Percentiles rank a stretch among this genome's conserved stretches.
Conservation (phyloP, 2,797 vertebrate genomes). For the Tragopan temminckii region DNA sequence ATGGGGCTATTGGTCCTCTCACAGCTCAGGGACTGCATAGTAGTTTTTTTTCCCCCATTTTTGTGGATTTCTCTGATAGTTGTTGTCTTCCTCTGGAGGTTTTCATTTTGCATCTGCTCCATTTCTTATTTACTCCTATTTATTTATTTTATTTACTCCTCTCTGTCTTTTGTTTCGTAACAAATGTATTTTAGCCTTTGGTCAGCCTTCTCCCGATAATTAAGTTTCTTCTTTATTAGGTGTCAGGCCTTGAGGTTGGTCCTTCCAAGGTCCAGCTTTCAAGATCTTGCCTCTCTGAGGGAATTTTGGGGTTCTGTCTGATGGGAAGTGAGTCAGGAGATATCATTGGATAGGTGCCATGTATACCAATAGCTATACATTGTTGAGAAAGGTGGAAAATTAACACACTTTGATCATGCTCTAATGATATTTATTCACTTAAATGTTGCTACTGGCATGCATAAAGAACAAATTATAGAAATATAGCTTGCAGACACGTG, state of each 20-base stretch:
- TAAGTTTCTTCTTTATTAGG: background rate
- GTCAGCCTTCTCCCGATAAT: background rate
- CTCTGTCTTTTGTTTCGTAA: background rate
- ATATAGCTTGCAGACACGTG: too few relatives aligned
- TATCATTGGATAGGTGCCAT: background rate
- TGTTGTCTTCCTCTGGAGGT: background rate
- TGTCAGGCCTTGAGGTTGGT: background rate
- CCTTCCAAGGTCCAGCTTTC: background rate
- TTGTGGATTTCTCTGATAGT: background rate
- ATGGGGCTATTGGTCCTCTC: background rate
- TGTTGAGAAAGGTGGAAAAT: background rate
- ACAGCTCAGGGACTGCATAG: background rate
- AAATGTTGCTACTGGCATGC: background rate
- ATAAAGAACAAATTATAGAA: background rate
- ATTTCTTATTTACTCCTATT: background rate
- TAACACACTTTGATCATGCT: rapidly evolving
- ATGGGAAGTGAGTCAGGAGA: background rate
- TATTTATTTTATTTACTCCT: too few relatives aligned
- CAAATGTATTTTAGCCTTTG: background rate
- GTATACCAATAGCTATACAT: background rate
- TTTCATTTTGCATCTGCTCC: background rate
- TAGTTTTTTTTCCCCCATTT: background rate
- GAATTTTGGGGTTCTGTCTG: background rate
- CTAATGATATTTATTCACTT: background rate
- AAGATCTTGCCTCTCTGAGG: background rate